Conservation (phyloP, 2,797 vertebrate genomes). For the Sebastes paucispinis region DNA sequence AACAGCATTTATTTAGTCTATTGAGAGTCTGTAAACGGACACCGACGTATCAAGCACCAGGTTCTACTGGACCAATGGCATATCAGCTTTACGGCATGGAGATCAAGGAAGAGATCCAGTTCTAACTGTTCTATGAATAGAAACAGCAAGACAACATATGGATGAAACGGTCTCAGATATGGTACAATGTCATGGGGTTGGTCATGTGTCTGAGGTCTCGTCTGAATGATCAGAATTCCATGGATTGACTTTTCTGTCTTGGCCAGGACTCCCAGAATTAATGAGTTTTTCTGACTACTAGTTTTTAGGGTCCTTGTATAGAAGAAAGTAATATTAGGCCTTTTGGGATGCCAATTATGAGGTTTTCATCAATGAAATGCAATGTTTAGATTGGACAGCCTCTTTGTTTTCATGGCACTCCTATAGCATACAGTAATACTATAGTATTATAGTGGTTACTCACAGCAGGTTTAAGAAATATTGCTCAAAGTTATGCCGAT, state of each 20-base stretch:
- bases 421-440: background rate
- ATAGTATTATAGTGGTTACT: background rate
- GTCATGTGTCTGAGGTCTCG: slow-evolving; percentile 40
- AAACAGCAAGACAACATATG: slow-evolving; percentile 62
- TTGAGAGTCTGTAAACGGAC: slow-evolving; percentile 51
- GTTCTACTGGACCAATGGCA: slow-evolving; percentile 46
- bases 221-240: slow-evolving; percentile 12
- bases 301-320: background rate
- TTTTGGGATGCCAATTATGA: background rate
- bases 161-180: slow-evolving; percentile 55
- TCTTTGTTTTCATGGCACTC: background rate
- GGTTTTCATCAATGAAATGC: background rate
- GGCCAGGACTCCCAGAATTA: background rate
- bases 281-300: background rate
- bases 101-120: slow-evolving; percentile 69
- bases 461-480: background rate
- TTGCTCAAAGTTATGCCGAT: background rate
- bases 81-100: slow-evolving; percentile 59
- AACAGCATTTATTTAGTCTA: slow-evolving; percentile 22
- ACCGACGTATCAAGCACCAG: slow-evolving; percentile 28
- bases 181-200: slow-evolving; percentile 29
- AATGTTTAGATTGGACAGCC: background rate
- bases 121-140: slow-evolving; percentile 76
- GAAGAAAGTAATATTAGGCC: background rate
- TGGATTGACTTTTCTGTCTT: background rate